Percentiles rank a stretch among this genome's conserved stretches.
Conservation (phyloP, 2,797 vertebrate genomes). For the Intellagama lesueurii region DNA sequence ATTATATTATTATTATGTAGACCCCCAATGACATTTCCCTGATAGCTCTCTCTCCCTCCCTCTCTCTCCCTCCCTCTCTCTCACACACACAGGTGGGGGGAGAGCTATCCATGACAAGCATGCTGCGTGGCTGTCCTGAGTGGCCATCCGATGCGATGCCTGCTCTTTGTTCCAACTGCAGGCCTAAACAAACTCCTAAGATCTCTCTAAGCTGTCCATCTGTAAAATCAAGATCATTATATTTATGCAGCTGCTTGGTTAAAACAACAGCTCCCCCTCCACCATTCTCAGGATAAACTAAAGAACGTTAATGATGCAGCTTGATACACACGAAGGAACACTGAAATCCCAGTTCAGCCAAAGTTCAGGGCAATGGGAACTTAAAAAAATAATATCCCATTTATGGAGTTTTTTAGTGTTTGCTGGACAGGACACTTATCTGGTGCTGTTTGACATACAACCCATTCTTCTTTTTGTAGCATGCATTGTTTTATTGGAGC, state of each 20-base stretch:
- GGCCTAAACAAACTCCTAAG: background rate
- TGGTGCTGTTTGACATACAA: background rate
- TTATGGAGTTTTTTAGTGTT: background rate
- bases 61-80: background rate
- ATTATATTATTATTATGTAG: too few relatives aligned
- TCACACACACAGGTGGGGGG: too few relatives aligned
- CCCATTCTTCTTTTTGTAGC: background rate
- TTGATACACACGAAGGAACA: background rate
- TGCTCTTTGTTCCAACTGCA: background rate
- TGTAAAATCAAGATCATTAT: background rate
- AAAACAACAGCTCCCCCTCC: background rate
- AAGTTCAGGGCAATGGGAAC: conserved; percentile 1
- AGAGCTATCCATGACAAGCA: background rate
- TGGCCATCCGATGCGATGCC: background rate
- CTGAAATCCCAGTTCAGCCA: conserved; percentile 7
- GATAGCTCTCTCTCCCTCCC: too few relatives aligned
- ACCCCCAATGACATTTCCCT: too few relatives aligned
- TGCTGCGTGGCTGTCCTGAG: background rate
- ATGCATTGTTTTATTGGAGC: background rate
- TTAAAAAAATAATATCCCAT: background rate
- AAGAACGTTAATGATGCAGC: background rate
- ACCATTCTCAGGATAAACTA: background rate
- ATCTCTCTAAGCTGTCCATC: too few relatives aligned
- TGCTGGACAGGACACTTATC: background rate
- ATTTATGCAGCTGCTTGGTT: background rate